Base-by-base conservation (phyloP, 2,113 vertebrate genomes). In the Apodemus speciosus region DNA sequence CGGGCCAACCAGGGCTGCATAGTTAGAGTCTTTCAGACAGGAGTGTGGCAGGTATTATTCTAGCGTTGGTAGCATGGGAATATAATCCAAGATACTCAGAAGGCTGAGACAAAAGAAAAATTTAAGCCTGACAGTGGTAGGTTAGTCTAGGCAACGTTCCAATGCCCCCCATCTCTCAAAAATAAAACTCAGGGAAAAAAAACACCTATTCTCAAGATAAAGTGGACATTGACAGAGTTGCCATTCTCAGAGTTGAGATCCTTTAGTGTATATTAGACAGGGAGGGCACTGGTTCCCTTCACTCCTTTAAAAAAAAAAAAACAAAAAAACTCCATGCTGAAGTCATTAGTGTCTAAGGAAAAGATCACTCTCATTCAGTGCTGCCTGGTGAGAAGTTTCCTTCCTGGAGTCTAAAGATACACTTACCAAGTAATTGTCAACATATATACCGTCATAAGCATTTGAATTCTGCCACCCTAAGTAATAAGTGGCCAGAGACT, bases 381-480 rank as follows among this genome's bases (percentile, higher is more conserved):
- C 30, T 93, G 13, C 10, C 53, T 83, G 88, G 94, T n/a, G 18
- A 60, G 89, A 88, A 88, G 73, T 30, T 72, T 84, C 58, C n/a
- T 73, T 58, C 69, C 81, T 90, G 5, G 46, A 93, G 81, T 93
- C 94, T 94, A 93, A 95, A 94, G 10, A 88, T 84, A 72, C 1
- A 76, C 5, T 93, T 32, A 66, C 25, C 38, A 88, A 81, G 35
- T 56, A 85, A 81, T 93, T 92, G 89, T 89, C 15, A 89, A 51
- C 58, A 87, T 43, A 91, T 53, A 21, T 81, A 93, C 43, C 35
- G 20, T 60, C 87, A 69, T 85, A 18, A 89, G 62, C 89, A 38
- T 91, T 80, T 80, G 73, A 46, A n/a, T 94, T 64, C 10, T 35
- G 88, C 27, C 35, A 91, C 3, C 40, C 49, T 89, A 79, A 93